Evolutionary conservation across 1,140 invertebrate species (phyloP).

Genomic region (Bombus affinis): DNA sequence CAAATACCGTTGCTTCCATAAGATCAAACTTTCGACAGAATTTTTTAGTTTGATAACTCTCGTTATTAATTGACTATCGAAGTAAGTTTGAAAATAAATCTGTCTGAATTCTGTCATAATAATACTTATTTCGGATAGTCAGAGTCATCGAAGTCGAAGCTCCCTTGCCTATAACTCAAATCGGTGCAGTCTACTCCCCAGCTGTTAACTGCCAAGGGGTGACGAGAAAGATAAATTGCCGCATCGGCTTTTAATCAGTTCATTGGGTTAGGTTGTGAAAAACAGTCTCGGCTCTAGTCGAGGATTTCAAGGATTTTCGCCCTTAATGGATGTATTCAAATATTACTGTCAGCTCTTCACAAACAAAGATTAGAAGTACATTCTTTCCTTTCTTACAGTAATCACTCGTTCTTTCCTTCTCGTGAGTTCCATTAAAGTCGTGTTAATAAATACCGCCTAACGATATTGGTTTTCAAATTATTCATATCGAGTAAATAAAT

Average conservation of each 20-base stretch:
- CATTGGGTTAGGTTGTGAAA: neutral
- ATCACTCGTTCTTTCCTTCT: neutral
- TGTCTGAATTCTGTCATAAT: neutral
- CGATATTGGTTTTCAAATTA: no score
- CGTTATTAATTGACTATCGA: neutral
- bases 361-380: no score
- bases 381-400: neutral
- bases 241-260: neutral
- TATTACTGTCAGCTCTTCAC: neutral
- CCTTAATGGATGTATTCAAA: neutral
- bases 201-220: neutral
- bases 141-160: neutral
- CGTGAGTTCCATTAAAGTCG: accelerated
- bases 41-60: neutral
- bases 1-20: neutral
- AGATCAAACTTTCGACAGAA: neutral
- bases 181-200: neutral
- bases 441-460: neutral
- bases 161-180: neutral
- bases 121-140: neutral
- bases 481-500: no score
- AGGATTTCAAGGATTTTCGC: neutral
- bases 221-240: neutral
- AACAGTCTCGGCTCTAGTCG: no score
- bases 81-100: neutral